Conservation (phyloP, 1,140 invertebrate species). For the Cryptotermes secundus region DNA sequence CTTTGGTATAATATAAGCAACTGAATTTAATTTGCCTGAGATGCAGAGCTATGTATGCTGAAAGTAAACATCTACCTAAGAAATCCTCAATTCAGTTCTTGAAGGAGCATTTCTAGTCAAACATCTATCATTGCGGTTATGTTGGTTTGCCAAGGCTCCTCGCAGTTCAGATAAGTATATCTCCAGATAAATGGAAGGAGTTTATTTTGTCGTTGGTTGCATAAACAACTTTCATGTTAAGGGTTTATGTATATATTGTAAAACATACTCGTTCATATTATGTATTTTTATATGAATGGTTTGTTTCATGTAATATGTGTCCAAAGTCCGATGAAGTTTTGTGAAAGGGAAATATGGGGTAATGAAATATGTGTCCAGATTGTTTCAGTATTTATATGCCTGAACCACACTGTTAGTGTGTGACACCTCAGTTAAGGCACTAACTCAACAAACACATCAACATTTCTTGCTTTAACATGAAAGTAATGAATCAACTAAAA, state of each 20-base stretch:
- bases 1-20: no score
- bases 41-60: background rate
- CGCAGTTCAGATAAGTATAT: background rate
- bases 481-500: background rate
- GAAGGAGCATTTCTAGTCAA: background rate
- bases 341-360: background rate
- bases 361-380: background rate
- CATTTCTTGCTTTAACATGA: background rate
- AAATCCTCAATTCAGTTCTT: background rate
- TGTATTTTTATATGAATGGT: background rate
- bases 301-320: background rate
- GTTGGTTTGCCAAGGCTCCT: conserved; percentile 2
- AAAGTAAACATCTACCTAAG: background rate
- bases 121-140: background rate
- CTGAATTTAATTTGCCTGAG: no score
- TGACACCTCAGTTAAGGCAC: background rate
- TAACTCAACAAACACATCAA: background rate
- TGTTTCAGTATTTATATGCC: conserved; percentile 5
- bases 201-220: no score
- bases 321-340: background rate
- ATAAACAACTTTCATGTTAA: background rate
- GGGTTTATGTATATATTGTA: background rate
- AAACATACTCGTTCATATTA: background rate
- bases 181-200: no score
- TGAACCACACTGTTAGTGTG: background rate